These are phyloP conservation scores for Microtus ochrogaster DNA, from an alignment of 2,113 vertebrate species.

Conservation along the genomic window DNA sequence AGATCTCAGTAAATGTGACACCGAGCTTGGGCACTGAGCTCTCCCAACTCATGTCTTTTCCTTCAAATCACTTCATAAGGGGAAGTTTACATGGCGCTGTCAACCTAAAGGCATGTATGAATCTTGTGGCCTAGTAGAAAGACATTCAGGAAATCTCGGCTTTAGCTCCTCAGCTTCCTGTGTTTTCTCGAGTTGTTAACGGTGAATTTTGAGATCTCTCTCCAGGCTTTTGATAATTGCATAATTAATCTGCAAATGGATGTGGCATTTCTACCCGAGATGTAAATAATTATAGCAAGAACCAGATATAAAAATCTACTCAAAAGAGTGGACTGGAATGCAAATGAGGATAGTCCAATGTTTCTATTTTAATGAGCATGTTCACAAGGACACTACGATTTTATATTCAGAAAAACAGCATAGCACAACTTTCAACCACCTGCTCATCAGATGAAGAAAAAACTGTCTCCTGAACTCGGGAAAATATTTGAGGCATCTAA, in stretches of 20 bases:
- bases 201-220: slow-evolving; percentile 53
- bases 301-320: slow-evolving; percentile 39
- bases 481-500: slow-evolving; percentile 44
- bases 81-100: not conserved
- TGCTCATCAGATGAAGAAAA: slow-evolving; percentile 22
- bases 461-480: slow-evolving; percentile 9
- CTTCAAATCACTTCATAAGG: not conserved
- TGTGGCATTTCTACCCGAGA: slow-evolving; percentile 54
- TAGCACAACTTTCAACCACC: slow-evolving; percentile 59
- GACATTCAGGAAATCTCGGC: not conserved
- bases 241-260: slow-evolving; percentile 63
- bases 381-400: slow-evolving; percentile 60
- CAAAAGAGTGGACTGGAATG: slow-evolving; percentile 52
- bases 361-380: slow-evolving; percentile 61
- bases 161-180: not conserved
- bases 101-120: not conserved
- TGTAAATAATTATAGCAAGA: slow-evolving; percentile 54
- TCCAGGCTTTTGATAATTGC: slow-evolving; percentile 45
- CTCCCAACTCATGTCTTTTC: not conserved
- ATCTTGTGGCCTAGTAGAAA: not conserved
- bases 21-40: not conserved
- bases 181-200: slow-evolving; percentile 37
- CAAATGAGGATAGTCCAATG: slow-evolving; percentile 49
- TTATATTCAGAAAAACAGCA: slow-evolving; percentile 67
- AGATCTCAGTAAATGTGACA: not conserved